Conservation (phyloP, 2,797 vertebrate species). For the Sebastes oblongus region DNA sequence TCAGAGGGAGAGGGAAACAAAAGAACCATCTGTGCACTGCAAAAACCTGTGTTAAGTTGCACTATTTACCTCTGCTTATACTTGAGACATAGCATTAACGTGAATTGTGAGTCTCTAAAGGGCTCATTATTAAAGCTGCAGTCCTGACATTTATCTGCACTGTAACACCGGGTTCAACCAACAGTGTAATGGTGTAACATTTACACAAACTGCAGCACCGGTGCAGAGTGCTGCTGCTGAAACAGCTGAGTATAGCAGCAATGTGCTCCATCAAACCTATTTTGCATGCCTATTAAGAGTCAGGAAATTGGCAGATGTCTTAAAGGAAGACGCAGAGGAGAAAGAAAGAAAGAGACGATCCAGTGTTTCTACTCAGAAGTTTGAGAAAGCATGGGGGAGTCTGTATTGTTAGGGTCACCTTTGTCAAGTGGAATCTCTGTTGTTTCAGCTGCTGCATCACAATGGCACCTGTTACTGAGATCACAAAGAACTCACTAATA, state of each 20-base stretch:
- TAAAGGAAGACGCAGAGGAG: constrained; percentile 74
- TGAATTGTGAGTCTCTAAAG: neutral
- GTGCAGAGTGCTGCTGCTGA: constrained; percentile 32
- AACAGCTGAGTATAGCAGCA: constrained; percentile 28
- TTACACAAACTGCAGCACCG: constrained; percentile 57
- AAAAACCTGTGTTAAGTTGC: neutral
- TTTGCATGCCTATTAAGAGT: constrained; percentile 80
- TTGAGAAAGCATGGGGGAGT: constrained; percentile 1
- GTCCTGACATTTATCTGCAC: constrained; percentile 18
- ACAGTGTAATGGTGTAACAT: constrained; percentile 32
- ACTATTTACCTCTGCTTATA: neutral
- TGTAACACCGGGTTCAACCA: constrained; percentile 18
- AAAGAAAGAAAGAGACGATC: constrained; percentile 61
- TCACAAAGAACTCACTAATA: constrained; percentile 1
- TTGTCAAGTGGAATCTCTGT: constrained; percentile 48
- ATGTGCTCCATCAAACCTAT: constrained; percentile 53
- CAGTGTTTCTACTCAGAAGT: constrained; percentile 55
- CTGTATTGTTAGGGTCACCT: constrained; percentile 63
- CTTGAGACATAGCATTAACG: neutral
- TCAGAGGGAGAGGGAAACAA: neutral
- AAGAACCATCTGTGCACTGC: neutral
- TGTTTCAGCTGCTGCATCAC: constrained; percentile 53
- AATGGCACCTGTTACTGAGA: constrained; percentile 57
- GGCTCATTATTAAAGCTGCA: constrained; percentile 10
- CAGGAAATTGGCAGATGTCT: constrained; percentile 82